Base-by-base conservation (phyloP, 2,113 vertebrate species). In the Charina bottae region DNA sequence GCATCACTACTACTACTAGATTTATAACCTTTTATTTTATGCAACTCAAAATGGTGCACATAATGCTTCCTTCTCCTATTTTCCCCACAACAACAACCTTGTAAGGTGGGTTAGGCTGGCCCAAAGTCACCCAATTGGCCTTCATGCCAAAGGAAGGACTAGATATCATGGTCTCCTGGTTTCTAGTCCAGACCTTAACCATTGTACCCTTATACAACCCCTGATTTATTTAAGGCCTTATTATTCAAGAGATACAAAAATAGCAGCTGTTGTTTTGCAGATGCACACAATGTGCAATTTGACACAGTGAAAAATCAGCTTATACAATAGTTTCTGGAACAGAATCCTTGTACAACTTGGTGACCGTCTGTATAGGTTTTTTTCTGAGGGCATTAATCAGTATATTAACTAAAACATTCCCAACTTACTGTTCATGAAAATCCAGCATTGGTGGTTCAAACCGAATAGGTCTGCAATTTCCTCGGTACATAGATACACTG, bases 401-500 rank as follows among this genome's bases (percentile, higher is more conserved):
- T 94, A 93, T 1, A 59, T 0, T 93, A 59, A 2, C 15, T 21
- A 92, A 95, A 93, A 21, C 53, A 56, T 92, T 93, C 28, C 56
- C 78, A 93, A 98, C 99, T 99, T 97, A 99, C 99, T 99, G 98
- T 97, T 99, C 99, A 90, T 99, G 98, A 96, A 99, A 99, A 97
- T 99, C 99, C 98, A 99, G 97, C 99, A 99, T 99, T 88, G 99
- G 99, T 94, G 99, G 99, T 96, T 99, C 99, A 96, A 99, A 99
- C 91, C 98, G 98, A 97, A 99, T 98, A 92, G 99, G 99, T 96
- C 99, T 98, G 93, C 99, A 99, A 96, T 98, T 99, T 96, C 98
- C 99, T 95, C 98, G 98, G 95, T 99, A 99, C 0, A 98, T 97
- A 95, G 99, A 98, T 87, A 98, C 97, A 97, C 99, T 99, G 97